phyloP scores from a whole-genome alignment of 1,140 invertebrate species.

The Subanguina moxae region DNA sequence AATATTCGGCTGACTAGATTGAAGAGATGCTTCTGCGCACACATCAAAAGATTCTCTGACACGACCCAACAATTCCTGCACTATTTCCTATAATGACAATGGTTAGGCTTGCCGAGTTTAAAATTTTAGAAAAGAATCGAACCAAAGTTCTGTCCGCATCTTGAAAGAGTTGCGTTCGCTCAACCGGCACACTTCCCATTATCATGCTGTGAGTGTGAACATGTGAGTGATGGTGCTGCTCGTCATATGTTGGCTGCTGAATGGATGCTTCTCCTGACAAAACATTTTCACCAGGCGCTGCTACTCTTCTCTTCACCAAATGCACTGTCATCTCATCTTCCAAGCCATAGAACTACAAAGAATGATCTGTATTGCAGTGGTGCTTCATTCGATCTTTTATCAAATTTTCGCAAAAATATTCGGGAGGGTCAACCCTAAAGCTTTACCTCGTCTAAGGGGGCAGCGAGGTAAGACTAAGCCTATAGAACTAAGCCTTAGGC shows the following conservation, averaged over 20 bases:
- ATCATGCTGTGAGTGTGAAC: constrained; percentile 16
- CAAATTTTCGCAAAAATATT: no score
- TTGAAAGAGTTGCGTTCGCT: constrained; percentile 16
- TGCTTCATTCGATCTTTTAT: no score
- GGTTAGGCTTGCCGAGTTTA: not conserved
- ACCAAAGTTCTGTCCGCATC: constrained; percentile 21
- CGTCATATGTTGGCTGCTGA: constrained; percentile 3
- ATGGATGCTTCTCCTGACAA: not conserved
- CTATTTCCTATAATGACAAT: not conserved
- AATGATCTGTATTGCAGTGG: no score
- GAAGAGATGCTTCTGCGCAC: constrained; percentile 7
- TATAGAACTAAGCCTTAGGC: no score
- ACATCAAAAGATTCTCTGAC: constrained; percentile 6
- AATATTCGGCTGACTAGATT: not conserved
- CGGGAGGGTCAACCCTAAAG: no score
- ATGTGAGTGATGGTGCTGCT: constrained; percentile 5
- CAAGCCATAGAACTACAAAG: constrained; percentile 1
- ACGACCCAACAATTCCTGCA: not conserved
- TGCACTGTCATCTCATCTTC: constrained; percentile 23
- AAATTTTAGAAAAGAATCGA: constrained; percentile 5
- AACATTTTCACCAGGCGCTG: not conserved
- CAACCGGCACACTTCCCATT: constrained; percentile 10
- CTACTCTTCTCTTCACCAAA: constrained; percentile 10
- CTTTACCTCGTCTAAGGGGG: no score
- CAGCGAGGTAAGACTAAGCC: no score